Base-by-base conservation (phyloP, 2,113 vertebrate species). In the Perca fluviatilis region DNA sequence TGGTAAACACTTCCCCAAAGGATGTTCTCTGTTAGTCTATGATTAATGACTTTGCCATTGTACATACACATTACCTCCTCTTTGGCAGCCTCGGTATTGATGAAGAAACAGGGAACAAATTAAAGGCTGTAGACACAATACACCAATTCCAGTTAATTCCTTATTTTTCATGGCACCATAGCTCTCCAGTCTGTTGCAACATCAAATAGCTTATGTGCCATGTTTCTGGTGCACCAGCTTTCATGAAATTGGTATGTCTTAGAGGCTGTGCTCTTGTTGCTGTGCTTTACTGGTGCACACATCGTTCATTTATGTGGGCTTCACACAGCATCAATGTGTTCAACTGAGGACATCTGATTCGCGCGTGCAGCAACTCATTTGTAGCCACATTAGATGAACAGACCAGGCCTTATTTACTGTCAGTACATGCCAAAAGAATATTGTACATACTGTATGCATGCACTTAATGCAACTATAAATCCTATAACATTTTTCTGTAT, bases 1-100 rank as follows among this genome's bases (percentile, higher is more conserved):
- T 92, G 91, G 85, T 90, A 93, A 93, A 88, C 82, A 76, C 86
- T 67, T 81, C 81, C 71, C 57, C 74, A 68, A 51, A 83, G 88
- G 84, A 86, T 72, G 68, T 70, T 79, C 71, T 49, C 77, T 83
- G 75, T 79, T 84, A 71, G 61, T 72, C 60, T 65, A 14, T 88
- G 90, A 93, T 89, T 89, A 82, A 90, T 92, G 83, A 80, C 85
- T 83, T 78, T 71, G 57, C 62, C 71, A 82, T 70, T 80, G 56
- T 47, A 67, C 63, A 76, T 43, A 62, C 80, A 72, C 78, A 75
- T 81, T 60, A 61, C 25, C 74, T n/a, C n/a, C n/a, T 77, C 74
- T 85, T 84, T 85, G 65, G 67, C n/a, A 80, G 63, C 61, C 23
- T 47, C 21, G 0, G 14, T 69, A 84, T 57, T 70, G 76, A 88